Base-by-base conservation (phyloP, 2,888 invertebrate genomes). In the Pollenia angustigena region DNA sequence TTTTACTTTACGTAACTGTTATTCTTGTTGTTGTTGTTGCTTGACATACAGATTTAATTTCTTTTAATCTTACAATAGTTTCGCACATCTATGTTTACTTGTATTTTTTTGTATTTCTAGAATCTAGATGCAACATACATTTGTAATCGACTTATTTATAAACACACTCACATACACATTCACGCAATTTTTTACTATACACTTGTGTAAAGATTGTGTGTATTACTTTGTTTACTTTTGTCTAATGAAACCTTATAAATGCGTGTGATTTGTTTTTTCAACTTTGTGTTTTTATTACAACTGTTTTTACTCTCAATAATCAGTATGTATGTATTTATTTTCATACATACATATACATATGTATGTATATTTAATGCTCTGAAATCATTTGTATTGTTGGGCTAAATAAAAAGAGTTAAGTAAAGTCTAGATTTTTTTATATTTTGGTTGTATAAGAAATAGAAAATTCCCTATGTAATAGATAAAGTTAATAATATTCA, bases 41-140 rank as follows among this genome's bases (percentile, higher is more conserved):
- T 60, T 85, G 74, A 83, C 69, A 85, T 75, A 87, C 78, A 88
- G 87, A 87, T 89, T 89, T 88, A 82, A 88, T 89, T 89, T 88
- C 85, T 87, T 85, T 85, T 88, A 89, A 88, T 88, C 84, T 85
- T 56, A 78, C 87, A 88, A 87, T 85, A 88, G 87, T 87, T 85
- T 87, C 78, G 32, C 82, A 74, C 80, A 81, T 52, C 62, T 32
- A 62, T 56, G 68, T 66, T 46, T 56, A 64, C 16, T 14, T 12
- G 76, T 60, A 74, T 60, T 56, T 32, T 32, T 23, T 44, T 69
- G 72, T 79, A 69, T 66, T 82, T 62, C 62, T 64, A 64, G n/a
- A 11, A 56, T 14, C 4, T 56, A 54, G 52, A 10, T 58, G 18
- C 75, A 46, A n/a, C 11, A 71, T 18, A 16, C 50, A 58, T 40